Conservation (phyloP, 2,888 invertebrate species). For the Blomia tropicalis region DNA sequence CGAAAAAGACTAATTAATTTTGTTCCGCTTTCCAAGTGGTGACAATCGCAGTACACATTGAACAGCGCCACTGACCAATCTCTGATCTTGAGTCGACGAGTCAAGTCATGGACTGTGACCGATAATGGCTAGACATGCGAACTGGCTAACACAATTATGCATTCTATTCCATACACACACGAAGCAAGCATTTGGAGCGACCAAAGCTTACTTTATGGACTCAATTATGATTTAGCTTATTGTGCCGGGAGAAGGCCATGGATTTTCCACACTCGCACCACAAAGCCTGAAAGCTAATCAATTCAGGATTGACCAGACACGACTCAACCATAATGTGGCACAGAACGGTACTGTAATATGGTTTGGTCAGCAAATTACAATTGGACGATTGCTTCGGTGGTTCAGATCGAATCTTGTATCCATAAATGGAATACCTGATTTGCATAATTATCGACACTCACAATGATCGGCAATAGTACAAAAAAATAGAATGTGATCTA, state of each 20-base stretch:
- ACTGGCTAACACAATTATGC: background rate
- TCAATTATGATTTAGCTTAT: background rate
- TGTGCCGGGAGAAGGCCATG: background rate
- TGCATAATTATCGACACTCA: slow-evolving; percentile 8
- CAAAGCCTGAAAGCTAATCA: background rate
- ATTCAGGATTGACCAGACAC: slow-evolving; percentile 4
- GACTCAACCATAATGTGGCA: too few relatives aligned
- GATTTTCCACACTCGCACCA: too few relatives aligned
- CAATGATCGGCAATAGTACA: background rate
- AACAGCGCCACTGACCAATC: too few relatives aligned
- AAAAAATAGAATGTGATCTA: too few relatives aligned
- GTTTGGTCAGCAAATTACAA: too few relatives aligned
- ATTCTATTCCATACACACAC: background rate
- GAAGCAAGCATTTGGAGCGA: too few relatives aligned
- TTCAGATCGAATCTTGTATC: too few relatives aligned
- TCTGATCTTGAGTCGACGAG: background rate
- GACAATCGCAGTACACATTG: too few relatives aligned
- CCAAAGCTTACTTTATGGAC: slow-evolving; percentile 11
- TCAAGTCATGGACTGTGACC: background rate
- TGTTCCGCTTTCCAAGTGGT: too few relatives aligned
- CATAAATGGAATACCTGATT: slow-evolving; percentile 15
- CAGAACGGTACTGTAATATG: too few relatives aligned
- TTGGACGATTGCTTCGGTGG: too few relatives aligned
- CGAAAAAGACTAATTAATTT: slow-evolving; percentile 9
- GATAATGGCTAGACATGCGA: slow-evolving; percentile 9